phyloP scores from a whole-genome alignment of 2,797 vertebrate species.

The Tolypeutes matacus region DNA sequence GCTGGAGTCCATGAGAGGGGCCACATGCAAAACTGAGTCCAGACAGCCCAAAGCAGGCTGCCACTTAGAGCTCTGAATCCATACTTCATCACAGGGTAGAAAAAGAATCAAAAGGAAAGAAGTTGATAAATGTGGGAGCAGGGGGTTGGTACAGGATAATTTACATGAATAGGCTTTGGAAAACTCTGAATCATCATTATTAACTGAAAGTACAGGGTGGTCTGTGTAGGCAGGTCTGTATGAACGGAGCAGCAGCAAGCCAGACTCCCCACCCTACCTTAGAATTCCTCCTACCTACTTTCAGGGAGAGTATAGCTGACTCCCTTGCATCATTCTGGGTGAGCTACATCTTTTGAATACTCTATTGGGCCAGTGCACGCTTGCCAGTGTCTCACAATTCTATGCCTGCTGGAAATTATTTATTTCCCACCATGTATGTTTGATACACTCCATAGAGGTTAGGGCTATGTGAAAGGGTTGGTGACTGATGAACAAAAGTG shows the following conservation, averaged over 20 bases:
- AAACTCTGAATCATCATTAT: neutral
- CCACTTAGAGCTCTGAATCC: neutral
- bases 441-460: neutral
- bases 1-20: neutral
- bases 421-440: neutral
- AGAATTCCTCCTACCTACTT: neutral
- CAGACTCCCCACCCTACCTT: neutral
- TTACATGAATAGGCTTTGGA: neutral
- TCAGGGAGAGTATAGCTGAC: neutral
- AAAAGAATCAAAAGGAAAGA: neutral
- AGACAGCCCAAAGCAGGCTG: neutral
- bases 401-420: neutral
- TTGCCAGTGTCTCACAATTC: neutral
- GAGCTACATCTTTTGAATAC: neutral
- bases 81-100: neutral
- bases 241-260: neutral
- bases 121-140: neutral
- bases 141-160: neutral
- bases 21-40: neutral
- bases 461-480: neutral
- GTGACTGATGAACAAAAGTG: neutral
- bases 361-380: neutral
- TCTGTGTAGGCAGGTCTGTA: neutral
- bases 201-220: neutral
- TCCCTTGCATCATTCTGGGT: neutral